Conservation (phyloP, 2,888 invertebrate species). For the Dexiosoma caninum region DNA sequence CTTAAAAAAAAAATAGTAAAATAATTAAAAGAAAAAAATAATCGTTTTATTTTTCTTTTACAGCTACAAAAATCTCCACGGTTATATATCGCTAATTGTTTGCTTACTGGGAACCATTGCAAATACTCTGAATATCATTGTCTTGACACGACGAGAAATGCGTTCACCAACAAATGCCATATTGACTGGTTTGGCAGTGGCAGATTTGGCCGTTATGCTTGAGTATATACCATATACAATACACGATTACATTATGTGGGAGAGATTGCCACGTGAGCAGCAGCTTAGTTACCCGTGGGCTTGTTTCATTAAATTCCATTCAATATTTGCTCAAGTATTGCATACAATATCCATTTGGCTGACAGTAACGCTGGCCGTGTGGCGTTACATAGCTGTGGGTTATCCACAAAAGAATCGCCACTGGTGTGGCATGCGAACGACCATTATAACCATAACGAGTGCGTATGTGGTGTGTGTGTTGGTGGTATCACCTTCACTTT, state of each 20-base stretch:
- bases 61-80: conserved; percentile 87
- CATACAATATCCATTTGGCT: conserved; percentile 96
- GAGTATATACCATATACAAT: conserved; percentile 94
- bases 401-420: conserved; percentile 88
- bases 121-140: conserved; percentile 94
- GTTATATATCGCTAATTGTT: conserved; percentile 90
- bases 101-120: conserved; percentile 94
- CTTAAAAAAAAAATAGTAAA: no score
- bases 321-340: conserved; percentile 91
- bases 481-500: conserved; percentile 84
- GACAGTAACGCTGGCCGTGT: conserved; percentile 94
- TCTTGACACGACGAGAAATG: conserved; percentile 93
- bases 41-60: conserved; percentile 66
- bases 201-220: conserved; percentile 95
- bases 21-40: not conserved
- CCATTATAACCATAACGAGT: conserved; percentile 85
- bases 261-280: conserved; percentile 78
- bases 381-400: conserved; percentile 92
- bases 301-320: conserved; percentile 92
- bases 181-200: conserved; percentile 92
- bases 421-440: conserved; percentile 90
- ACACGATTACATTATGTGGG: conserved; percentile 84
- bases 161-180: conserved; percentile 94
- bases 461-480: conserved; percentile 91
- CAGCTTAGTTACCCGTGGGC: conserved; percentile 86